phyloP scores from a whole-genome alignment of 2,113 vertebrate species.

The Paratilapia polleni region DNA sequence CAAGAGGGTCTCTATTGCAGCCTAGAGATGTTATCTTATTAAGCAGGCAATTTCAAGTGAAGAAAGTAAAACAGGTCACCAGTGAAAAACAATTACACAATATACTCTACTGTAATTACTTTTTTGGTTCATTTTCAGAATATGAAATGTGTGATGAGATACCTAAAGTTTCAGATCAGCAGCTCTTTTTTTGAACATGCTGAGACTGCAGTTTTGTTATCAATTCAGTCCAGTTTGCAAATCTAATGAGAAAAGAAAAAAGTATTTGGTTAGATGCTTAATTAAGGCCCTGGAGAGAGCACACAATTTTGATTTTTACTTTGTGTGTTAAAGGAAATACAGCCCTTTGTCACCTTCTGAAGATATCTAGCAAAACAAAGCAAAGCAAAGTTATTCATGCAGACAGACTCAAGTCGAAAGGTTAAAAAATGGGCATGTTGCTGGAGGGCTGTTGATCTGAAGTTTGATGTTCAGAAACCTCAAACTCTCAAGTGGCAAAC shows the following conservation, averaged over 20 bases:
- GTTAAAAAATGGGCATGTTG: neutral
- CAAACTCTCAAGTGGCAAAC: neutral
- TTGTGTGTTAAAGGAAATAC: neutral
- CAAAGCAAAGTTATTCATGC: neutral
- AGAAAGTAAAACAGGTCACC: conserved; percentile 6
- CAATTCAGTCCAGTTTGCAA: conserved; percentile 26
- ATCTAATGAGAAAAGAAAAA: conserved; percentile 21
- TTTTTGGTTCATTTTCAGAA: neutral
- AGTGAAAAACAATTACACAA: neutral
- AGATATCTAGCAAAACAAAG: neutral
- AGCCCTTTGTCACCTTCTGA: neutral
- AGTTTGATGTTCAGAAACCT: neutral
- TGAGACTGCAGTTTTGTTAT: conserved; percentile 33
- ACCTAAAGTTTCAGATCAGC: conserved; percentile 21
- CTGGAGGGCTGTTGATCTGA: conserved; percentile 2
- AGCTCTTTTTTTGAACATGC: conserved; percentile 11
- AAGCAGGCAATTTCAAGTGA: neutral
- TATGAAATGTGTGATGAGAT: conserved; percentile 18
- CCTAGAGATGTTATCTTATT: neutral
- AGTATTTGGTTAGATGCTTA: conserved; percentile 28
- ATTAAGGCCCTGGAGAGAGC: conserved; percentile 22
- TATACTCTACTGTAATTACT: neutral
- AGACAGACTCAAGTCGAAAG: conserved; percentile 3
- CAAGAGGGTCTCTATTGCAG: neutral
- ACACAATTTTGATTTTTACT: conserved; percentile 4